Evolutionary conservation across 1,140 invertebrate genomes (phyloP).

Genomic region (Holotrichia oblita): DNA sequence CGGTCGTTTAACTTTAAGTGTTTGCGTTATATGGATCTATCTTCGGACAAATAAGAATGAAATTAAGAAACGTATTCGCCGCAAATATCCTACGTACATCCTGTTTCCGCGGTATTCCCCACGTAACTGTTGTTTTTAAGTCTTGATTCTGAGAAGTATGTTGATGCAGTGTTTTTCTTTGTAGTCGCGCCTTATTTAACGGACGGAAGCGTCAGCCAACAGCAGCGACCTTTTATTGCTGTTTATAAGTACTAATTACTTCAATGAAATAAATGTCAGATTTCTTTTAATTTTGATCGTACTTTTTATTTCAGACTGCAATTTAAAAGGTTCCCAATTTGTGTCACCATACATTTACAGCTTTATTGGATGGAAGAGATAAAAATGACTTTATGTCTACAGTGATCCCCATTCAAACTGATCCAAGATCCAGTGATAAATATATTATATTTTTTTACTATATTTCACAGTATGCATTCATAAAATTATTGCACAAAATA

Average conservation of each 20-base stretch:
- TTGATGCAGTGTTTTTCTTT: conserved; percentile 1
- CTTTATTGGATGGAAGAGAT: too few relatives aligned
- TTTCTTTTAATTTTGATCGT: background rate
- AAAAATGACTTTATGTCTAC: too few relatives aligned
- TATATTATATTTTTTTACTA: too few relatives aligned
- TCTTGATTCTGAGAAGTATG: conserved; percentile 1
- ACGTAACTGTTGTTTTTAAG: conserved; percentile 6
- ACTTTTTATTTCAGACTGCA: too few relatives aligned
- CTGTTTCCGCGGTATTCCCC: conserved; percentile 10
- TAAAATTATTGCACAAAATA: too few relatives aligned
- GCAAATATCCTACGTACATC: conserved; percentile 12
- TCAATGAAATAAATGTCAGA: background rate
- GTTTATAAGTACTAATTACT: background rate
- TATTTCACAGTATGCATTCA: too few relatives aligned
- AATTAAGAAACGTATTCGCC: conserved; percentile 7
- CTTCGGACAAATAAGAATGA: conserved; percentile 6
- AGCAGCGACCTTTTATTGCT: background rate
- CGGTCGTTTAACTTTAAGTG: conserved; percentile 7
- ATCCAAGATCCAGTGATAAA: too few relatives aligned
- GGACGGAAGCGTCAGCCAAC: background rate
- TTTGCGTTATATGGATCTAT: background rate
- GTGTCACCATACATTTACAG: too few relatives aligned
- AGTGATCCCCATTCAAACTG: too few relatives aligned
- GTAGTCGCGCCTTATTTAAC: background rate
- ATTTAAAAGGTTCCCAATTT: too few relatives aligned